These are phyloP conservation scores for Corythoichthys intestinalis DNA, from an alignment of 2,113 vertebrate genomes.

Conservation along the genomic window DNA sequence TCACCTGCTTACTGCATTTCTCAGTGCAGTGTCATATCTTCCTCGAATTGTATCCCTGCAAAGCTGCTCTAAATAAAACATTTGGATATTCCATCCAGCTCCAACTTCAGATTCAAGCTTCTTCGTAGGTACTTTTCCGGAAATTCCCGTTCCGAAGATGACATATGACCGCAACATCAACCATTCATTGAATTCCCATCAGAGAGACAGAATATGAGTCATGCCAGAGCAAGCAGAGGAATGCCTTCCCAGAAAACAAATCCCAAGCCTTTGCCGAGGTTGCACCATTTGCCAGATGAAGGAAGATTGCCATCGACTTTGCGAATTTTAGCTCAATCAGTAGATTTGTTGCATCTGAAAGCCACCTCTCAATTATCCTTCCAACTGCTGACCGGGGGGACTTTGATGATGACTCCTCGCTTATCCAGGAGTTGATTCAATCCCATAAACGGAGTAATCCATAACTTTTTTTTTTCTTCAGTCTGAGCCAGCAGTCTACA, in stretches of 20 bases:
- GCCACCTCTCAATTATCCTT: background rate
- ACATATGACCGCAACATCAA: slow-evolving; percentile 27
- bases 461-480: slow-evolving; percentile 1
- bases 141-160: slow-evolving; percentile 46
- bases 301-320: slow-evolving; percentile 16
- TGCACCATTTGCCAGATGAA: slow-evolving; percentile 10
- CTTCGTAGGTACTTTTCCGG: slow-evolving; percentile 26
- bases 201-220: slow-evolving; percentile 40
- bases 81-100: slow-evolving; percentile 12
- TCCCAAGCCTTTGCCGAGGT: slow-evolving; percentile 13
- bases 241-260: slow-evolving; percentile 39
- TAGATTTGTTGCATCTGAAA: background rate
- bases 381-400: slow-evolving; percentile 9
- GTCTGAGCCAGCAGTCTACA: slow-evolving; percentile 1
- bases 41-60: background rate
- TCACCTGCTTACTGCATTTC: background rate
- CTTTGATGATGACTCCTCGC: background rate
- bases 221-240: slow-evolving; percentile 36
- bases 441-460: background rate
- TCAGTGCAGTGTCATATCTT: background rate
- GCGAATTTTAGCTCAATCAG: slow-evolving; percentile 16
- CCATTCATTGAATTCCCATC: slow-evolving; percentile 23
- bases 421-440: background rate
- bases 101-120: slow-evolving; percentile 11
- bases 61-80: background rate